Conservation (phyloP, 2,113 vertebrate genomes). For the Heterocephalus glaber region DNA sequence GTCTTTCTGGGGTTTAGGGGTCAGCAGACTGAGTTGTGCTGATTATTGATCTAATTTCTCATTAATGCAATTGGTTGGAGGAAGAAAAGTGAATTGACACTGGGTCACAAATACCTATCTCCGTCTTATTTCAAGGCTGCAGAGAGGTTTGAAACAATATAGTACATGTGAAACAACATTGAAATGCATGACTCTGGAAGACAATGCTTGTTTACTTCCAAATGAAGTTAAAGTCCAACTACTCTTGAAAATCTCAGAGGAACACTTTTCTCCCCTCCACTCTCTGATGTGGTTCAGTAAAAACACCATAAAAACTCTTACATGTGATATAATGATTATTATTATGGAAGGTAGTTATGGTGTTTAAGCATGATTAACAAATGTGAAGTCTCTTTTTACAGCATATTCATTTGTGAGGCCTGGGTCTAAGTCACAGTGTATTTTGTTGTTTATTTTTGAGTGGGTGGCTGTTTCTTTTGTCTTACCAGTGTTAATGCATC, state of each 20-base stretch:
- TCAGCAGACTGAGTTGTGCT: neutral
- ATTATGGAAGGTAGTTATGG: neutral
- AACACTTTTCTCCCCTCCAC: neutral
- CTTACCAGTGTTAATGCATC: neutral
- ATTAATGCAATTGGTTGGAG: neutral
- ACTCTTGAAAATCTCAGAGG: neutral
- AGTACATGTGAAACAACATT: neutral
- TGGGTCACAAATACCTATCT: neutral
- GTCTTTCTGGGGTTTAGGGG: neutral
- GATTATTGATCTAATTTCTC: neutral
- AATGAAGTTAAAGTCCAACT: neutral
- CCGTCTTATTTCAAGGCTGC: neutral
- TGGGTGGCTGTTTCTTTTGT: neutral
- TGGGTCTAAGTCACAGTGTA: neutral
- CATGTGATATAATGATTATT: neutral
- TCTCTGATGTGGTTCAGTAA: neutral
- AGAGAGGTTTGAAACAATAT: conserved; percentile 35
- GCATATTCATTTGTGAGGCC: neutral
- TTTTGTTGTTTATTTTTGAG: neutral
- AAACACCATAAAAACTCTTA: neutral
- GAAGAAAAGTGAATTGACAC: neutral
- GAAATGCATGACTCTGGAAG: neutral
- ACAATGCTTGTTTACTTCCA: neutral
- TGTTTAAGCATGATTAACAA: neutral
- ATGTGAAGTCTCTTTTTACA: neutral